Percentiles rank a stretch among this genome's conserved stretches.
Conservation (phyloP, 2,888 invertebrate genomes). For the Noctua pronuba region DNA sequence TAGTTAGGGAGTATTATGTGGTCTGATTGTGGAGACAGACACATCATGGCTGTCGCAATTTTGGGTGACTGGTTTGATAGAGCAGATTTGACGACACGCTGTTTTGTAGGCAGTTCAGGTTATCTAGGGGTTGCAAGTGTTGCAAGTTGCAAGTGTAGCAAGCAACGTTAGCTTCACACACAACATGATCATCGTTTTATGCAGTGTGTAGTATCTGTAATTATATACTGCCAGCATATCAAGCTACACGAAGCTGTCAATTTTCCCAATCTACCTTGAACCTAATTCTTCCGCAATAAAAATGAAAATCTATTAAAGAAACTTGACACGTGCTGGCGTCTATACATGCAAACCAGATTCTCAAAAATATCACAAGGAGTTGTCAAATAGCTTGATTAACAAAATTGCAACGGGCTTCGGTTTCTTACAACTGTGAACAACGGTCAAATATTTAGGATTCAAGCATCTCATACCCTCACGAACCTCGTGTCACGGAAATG, state of each 20-base stretch:
- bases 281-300: too few relatives aligned
- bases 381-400: not conserved
- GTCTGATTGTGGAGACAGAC: not conserved
- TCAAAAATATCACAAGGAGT: not conserved
- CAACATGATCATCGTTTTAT: not conserved
- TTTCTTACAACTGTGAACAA: constrained; percentile 36
- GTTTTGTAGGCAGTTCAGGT: not conserved
- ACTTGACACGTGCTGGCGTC: too few relatives aligned
- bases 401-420: constrained; percentile 2
- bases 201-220: not conserved
- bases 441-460: constrained; percentile 23
- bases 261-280: too few relatives aligned
- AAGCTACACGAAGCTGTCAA: too few relatives aligned
- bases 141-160: too few relatives aligned
- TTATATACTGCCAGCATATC: too few relatives aligned
- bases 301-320: too few relatives aligned
- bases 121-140: not conserved
- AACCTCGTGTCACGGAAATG: not conserved
- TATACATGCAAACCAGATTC: not conserved
- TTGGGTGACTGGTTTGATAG: not conserved
- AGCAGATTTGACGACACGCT: not conserved
- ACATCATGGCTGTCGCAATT: too few relatives aligned
- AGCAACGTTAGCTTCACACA: not conserved
- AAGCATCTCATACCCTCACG: not conserved
- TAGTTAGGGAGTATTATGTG: constrained; percentile 10